Percentiles rank a stretch among this genome's conserved stretches.
Conservation (phyloP, 2,797 vertebrate genomes). For the Australoheros facetus region DNA sequence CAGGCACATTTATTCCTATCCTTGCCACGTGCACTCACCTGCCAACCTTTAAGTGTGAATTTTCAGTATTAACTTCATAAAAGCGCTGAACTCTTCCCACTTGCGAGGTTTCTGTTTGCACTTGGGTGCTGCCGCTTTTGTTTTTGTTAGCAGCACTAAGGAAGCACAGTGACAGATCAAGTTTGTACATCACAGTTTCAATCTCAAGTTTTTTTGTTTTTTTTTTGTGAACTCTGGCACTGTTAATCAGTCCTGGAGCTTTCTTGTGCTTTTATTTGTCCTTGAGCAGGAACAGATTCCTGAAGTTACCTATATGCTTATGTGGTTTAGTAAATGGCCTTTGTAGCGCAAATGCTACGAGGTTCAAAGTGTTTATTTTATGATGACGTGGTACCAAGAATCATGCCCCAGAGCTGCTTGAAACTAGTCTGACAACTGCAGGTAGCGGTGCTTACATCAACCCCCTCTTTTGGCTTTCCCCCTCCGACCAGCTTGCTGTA, state of each 20-base stretch:
- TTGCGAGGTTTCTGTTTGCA: conserved; percentile 4
- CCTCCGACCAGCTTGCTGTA: background rate
- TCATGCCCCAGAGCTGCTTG: background rate
- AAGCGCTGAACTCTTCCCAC: background rate
- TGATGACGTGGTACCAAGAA: background rate
- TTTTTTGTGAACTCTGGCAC: background rate
- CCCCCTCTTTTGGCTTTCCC: background rate
- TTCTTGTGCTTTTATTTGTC: background rate
- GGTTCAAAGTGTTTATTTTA: background rate
- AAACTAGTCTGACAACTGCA: background rate
- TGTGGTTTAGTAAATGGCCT: background rate
- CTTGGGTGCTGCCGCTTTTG: background rate
- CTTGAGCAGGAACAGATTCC: background rate
- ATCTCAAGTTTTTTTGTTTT: background rate
- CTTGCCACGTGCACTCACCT: background rate
- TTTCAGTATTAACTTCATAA: conserved; percentile 2
- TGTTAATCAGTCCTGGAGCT: background rate
- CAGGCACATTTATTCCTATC: background rate
- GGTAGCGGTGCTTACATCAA: background rate
- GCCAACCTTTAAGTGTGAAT: background rate
- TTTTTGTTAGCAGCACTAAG: conserved; percentile 4
- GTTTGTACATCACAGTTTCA: conserved; percentile 1
- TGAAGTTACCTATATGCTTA: background rate
- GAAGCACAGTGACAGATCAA: conserved; percentile 36
- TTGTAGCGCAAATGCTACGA: background rate